Percentiles rank a stretch among this genome's conserved stretches.
Conservation (phyloP, 1,140 invertebrate genomes). For the Mycetomoellerius zeteki region DNA sequence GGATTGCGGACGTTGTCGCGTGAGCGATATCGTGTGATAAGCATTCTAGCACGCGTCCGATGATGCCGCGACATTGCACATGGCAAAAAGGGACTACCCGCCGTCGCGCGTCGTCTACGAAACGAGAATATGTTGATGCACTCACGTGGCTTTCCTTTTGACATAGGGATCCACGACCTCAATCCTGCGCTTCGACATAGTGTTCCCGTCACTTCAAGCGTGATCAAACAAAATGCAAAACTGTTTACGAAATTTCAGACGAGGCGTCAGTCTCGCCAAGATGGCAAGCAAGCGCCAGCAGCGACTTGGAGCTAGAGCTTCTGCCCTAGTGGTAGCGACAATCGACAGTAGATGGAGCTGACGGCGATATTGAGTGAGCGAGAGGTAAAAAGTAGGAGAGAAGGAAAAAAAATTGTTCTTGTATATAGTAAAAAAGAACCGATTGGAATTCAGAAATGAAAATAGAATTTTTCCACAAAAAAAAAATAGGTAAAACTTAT, state of each 20-base stretch:
- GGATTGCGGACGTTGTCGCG: not conserved
- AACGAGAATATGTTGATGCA: conserved; percentile 60
- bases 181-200: conserved; percentile 94
- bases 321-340: conserved; percentile 31
- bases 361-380: not conserved
- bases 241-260: conserved; percentile 76
- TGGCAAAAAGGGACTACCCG: conserved; percentile 58
- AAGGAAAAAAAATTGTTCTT: not conserved
- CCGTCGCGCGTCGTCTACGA: not conserved
- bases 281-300: conserved; percentile 83
- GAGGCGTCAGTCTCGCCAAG: conserved; percentile 83
- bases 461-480: conserved; percentile 8
- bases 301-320: conserved; percentile 27
- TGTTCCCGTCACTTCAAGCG: conserved; percentile 52
- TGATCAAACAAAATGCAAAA: conserved; percentile 65
- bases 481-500: not conserved
- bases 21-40: conserved; percentile 12
- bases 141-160: conserved; percentile 91
- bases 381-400: not conserved
- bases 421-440: not conserved
- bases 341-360: conserved; percentile 62
- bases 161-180: conserved; percentile 94
- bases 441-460: not conserved
- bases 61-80: conserved; percentile 72
- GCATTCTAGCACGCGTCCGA: conserved; percentile 22